Conservation (phyloP, 1,140 invertebrate species). For the Odontomachus brunneus region DNA sequence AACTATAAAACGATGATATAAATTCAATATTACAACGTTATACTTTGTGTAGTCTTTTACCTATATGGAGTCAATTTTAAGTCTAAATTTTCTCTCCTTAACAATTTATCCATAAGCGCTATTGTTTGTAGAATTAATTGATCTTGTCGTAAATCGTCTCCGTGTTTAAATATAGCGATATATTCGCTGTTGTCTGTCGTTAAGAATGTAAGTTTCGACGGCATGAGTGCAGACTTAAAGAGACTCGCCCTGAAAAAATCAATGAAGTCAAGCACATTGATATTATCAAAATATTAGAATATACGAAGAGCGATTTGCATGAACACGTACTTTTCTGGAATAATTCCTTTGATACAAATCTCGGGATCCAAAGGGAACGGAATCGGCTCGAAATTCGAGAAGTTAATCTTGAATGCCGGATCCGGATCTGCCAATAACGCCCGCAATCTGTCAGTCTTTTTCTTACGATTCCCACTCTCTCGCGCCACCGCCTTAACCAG, state of each 20-base stretch:
- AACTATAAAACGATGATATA: slow-evolving; percentile 8
- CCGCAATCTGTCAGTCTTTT: slow-evolving; percentile 96
- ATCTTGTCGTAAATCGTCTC: slow-evolving; percentile 99
- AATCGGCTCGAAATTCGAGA: slow-evolving; percentile 96
- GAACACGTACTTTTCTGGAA: slow-evolving; percentile 89
- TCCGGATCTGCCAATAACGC: slow-evolving; percentile 93
- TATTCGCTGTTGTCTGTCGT: slow-evolving; percentile 94
- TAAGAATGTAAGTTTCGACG: slow-evolving; percentile 96
- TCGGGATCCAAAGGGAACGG: slow-evolving; percentile 97
- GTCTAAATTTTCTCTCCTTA: slow-evolving; percentile 97
- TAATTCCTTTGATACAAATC: slow-evolving; percentile 95
- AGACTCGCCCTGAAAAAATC: slow-evolving; percentile 89
- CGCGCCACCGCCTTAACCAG: slow-evolving; percentile 96
- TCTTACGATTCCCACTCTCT: slow-evolving; percentile 96
- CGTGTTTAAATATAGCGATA: slow-evolving; percentile 99
- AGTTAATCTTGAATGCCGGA: slow-evolving; percentile 93
- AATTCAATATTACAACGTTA: not conserved
- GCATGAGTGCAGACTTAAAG: slow-evolving; percentile 99
- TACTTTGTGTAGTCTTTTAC: slow-evolving; percentile 76
- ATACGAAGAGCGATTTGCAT: slow-evolving; percentile 27
- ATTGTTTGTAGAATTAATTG: slow-evolving; percentile 99
- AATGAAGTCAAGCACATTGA: slow-evolving; percentile 35
- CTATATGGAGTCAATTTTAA: slow-evolving; percentile 98
- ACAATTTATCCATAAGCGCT: slow-evolving; percentile 98
- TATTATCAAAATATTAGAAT: slow-evolving; percentile 30